phyloP scores from a whole-genome alignment of 2,888 invertebrate species.

The Marasmarcha lunaedactyla region DNA sequence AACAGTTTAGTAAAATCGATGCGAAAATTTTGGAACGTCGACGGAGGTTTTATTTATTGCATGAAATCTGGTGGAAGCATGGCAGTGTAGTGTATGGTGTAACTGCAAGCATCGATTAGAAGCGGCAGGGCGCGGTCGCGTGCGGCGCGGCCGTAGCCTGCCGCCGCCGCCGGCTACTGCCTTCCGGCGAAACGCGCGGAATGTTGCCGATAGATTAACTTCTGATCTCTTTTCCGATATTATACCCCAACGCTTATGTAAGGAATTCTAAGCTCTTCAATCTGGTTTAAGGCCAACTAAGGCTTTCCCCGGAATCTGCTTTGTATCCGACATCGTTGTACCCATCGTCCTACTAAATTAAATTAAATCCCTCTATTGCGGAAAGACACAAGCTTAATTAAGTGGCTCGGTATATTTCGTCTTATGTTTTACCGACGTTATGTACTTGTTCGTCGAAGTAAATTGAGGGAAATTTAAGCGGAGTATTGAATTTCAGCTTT shows the following conservation, averaged over 20 bases:
- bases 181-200: constrained; percentile 67
- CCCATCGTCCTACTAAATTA: constrained; percentile 14
- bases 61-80: constrained; percentile 1
- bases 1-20: no score
- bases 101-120: constrained; percentile 51
- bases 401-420: constrained; percentile 1
- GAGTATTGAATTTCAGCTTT: no score
- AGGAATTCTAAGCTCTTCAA: constrained; percentile 64
- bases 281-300: constrained; percentile 56
- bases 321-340: constrained; percentile 25
- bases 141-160: constrained; percentile 19
- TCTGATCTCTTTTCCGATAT: constrained; percentile 70
- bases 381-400: constrained; percentile 10
- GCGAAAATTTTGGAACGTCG: no score
- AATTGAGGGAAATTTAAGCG: no score
- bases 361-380: constrained; percentile 13
- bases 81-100: constrained; percentile 28
- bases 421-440: neutral
- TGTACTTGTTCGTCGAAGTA: no score
- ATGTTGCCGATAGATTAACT: constrained; percentile 71
- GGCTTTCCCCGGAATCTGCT: constrained; percentile 36
- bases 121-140: constrained; percentile 21
- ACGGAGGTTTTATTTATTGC: no score
- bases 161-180: constrained; percentile 32
- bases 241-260: constrained; percentile 61